A percentile compares a stretch with the other conserved stretches of the same genome.
Evolutionary conservation across 2,797 vertebrate genomes (phyloP).

Genomic region (Zenarchopterus dispar): DNA sequence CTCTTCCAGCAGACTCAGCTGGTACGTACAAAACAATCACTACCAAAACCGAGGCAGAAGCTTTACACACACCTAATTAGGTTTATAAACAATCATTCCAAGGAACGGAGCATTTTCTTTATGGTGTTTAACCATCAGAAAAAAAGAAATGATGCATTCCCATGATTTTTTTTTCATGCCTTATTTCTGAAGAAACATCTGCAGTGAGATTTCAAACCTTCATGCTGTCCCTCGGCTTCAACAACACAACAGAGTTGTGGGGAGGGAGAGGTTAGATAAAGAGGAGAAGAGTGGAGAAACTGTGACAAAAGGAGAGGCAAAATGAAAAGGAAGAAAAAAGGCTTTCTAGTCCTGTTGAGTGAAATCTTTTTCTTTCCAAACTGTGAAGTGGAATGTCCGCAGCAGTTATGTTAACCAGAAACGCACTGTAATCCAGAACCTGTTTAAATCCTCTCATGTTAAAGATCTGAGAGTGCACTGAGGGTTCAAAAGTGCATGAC

Average conservation of each 20-base stretch:
- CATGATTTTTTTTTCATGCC: too few species aligned
- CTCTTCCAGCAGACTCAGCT: constrained; percentile 7
- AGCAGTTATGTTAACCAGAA: neutral
- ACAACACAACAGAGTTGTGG: constrained; percentile 21
- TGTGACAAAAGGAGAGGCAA: neutral
- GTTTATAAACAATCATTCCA: too few species aligned
- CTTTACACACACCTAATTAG: too few species aligned
- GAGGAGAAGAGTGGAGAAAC: constrained; percentile 11
- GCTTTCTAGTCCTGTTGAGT: neutral
- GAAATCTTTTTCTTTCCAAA: constrained; percentile 1
- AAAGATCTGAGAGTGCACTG: constrained; percentile 40
- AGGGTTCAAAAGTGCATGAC: constrained; percentile 60
- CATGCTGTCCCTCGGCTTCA: constrained; percentile 23
- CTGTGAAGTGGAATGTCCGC: constrained; percentile 3
- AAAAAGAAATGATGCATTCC: too few species aligned
- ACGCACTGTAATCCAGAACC: constrained; percentile 3
- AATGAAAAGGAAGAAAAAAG: neutral
- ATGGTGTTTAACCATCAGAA: too few species aligned
- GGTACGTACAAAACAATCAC: too few species aligned
- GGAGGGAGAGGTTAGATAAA: constrained; percentile 18
- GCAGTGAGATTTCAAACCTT: constrained; percentile 42
- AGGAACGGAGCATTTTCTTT: too few species aligned
- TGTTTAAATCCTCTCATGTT: constrained; percentile 10
- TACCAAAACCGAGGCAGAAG: too few species aligned
- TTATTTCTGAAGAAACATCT: constrained; percentile 57